Percentiles rank a stretch among this genome's conserved stretches.
Evolutionary conservation across 2,797 vertebrate species (phyloP).

Genomic region (Varecia variegata): DNA sequence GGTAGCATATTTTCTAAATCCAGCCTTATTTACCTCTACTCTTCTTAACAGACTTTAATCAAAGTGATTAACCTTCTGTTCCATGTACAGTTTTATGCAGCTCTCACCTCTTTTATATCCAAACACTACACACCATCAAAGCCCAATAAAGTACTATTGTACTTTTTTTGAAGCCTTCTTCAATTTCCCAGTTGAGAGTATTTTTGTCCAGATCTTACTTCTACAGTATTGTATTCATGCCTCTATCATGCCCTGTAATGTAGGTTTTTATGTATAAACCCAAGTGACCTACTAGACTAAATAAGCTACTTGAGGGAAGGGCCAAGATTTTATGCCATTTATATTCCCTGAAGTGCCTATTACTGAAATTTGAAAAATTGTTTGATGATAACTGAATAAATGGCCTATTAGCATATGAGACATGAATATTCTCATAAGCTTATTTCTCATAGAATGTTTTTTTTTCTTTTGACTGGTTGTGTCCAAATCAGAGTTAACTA

Average conservation of each 20-base stretch:
- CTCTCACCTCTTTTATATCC: background rate
- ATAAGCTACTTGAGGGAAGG: background rate
- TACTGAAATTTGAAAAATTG: background rate
- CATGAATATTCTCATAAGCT: background rate
- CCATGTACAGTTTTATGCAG: background rate
- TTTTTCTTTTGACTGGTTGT: slow-evolving; percentile 66
- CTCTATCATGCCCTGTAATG: background rate
- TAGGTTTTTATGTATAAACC: background rate
- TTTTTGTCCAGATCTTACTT: background rate
- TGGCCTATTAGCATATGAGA: background rate
- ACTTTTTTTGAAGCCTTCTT: background rate
- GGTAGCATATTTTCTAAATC: background rate
- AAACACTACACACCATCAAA: background rate
- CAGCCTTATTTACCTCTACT: background rate
- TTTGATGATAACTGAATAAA: slow-evolving; percentile 47
- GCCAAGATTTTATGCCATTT: background rate
- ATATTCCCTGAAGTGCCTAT: background rate
- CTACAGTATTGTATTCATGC: background rate
- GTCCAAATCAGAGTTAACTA: slow-evolving; percentile 77
- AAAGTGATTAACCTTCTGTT: background rate
- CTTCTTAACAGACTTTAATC: background rate
- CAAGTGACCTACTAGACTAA: background rate
- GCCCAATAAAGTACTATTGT: background rate
- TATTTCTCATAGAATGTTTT: slow-evolving; percentile 14
- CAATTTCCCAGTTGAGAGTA: background rate